Base-by-base conservation (phyloP, 2,113 vertebrate species). In the Mystacornis crossleyi region DNA sequence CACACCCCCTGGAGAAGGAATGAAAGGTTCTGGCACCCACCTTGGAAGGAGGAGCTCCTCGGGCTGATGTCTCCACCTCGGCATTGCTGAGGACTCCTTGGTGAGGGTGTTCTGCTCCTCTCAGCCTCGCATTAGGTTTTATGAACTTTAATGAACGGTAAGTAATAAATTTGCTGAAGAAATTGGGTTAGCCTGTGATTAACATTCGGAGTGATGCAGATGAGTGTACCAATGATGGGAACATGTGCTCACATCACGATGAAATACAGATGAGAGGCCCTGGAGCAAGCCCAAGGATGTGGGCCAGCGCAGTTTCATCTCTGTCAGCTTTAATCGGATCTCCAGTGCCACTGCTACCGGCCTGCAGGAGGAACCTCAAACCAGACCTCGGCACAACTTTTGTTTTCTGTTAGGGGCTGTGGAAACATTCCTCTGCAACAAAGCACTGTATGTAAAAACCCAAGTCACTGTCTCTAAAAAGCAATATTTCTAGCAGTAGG, bases 171-270 rank as follows among this genome's bases (percentile, higher is more conserved):
- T 97, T 66, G 82, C 89, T 87, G 97, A 97, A 96, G 89, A 98
- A 98, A 98, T 98, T 97, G 97, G 95, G 98, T 98, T 98, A 98
- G 97, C 96, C 81, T 92, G 97, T 97, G 97, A 98, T 98, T 98
- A 98, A 98, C 98, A 98, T 98, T 96, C 94, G 51, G 92, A 93
- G 95, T 98, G 98, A 98, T 98, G 96, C 96, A 97, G 97, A 97
- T 88, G 94, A 95, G 97, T 98, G 97, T 98, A 98, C 95, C 97
- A 73, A 91, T 95, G 97, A 98, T 97, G 95, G 96, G 93, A 98
- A 98, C 98, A 98, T 98, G 98, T 97, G 98, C 96, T 98, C 97
- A 95, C 97, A 98, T 98, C 98, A 79, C 28, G 97, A 98, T 97
- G 98, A 98, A 98, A 98, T 98, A 96, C 97, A 98, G 97, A 98